phyloP scores from a whole-genome alignment of 1,140 invertebrate species.

The Oedothorax gibbosus region DNA sequence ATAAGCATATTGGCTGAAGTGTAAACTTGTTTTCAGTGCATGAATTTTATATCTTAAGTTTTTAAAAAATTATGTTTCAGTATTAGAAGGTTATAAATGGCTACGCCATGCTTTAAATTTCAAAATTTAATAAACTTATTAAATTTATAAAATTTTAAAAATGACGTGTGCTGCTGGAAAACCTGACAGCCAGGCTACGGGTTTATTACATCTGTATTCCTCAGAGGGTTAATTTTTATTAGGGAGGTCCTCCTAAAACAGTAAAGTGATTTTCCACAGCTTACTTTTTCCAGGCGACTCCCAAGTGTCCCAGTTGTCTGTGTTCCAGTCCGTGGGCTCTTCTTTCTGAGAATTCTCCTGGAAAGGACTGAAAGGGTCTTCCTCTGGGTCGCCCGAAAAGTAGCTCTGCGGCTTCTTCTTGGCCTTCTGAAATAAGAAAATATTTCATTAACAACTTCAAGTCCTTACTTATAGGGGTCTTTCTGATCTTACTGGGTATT shows the following conservation, averaged over 20 bases:
- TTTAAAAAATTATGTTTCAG: no score
- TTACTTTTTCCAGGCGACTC: constrained; percentile 30
- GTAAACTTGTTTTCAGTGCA: no score
- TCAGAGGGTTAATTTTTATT: not conserved
- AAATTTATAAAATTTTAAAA: no score
- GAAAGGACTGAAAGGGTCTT: constrained; percentile 33
- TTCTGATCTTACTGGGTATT: not conserved
- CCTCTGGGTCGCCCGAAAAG: constrained; percentile 20
- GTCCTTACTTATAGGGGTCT: not conserved
- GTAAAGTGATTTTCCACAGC: not conserved
- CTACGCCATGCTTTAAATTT: no score
- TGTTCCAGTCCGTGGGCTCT: constrained; percentile 14
- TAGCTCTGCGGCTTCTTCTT: constrained; percentile 28
- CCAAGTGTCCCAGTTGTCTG: constrained; percentile 43
- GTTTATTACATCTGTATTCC: no score
- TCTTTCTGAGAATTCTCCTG: not conserved
- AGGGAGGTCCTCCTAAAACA: not conserved
- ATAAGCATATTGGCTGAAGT: no score
- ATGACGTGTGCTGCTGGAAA: not conserved
- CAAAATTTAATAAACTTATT: no score
- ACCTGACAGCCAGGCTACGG: not conserved
- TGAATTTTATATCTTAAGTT: no score
- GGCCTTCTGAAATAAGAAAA: not conserved
- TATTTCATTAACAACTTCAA: not conserved
- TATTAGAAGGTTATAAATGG: no score